These are phyloP conservation scores for Rhinophrynus dorsalis DNA, from an alignment of 2,797 vertebrate species.

Conservation along the genomic window DNA sequence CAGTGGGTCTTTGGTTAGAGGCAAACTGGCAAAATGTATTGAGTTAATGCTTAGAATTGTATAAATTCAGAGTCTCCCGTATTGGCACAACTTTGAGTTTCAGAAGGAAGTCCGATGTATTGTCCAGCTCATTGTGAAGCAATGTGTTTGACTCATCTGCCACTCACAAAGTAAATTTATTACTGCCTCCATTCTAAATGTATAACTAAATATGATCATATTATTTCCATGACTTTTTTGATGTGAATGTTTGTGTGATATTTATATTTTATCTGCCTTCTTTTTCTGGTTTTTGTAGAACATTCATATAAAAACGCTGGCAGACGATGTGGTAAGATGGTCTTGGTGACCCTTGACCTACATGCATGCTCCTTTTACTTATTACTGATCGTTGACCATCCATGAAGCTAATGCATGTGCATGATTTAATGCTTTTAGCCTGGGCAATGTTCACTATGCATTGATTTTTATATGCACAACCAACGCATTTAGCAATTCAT, in stretches of 20 bases:
- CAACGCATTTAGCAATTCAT: constrained; percentile 12
- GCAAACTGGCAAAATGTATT: too few species aligned
- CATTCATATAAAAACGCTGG: constrained; percentile 99
- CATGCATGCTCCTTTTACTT: constrained; percentile 63
- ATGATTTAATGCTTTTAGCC: constrained; percentile 65
- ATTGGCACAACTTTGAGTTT: too few species aligned
- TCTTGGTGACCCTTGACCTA: constrained; percentile 66
- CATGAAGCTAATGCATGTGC: constrained; percentile 12
- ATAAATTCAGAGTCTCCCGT: too few species aligned
- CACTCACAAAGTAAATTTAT: too few species aligned
- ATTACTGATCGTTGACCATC: constrained; percentile 1
- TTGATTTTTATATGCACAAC: not conserved
- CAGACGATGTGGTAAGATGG: constrained; percentile 98
- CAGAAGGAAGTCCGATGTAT: too few species aligned
- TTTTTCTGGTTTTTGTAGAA: constrained; percentile 87
- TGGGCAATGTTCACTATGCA: constrained; percentile 50
- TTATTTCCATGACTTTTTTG: not conserved
- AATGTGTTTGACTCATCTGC: too few species aligned
- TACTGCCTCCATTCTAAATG: too few species aligned
- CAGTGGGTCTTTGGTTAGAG: too few species aligned
- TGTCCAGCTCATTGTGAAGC: too few species aligned
- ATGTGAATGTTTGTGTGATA: not conserved
- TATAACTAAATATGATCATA: too few species aligned
- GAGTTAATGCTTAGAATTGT: too few species aligned
- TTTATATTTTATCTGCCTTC: constrained; percentile 12